A percentile compares a stretch with the other conserved stretches of the same genome.
phyloP scores from a whole-genome alignment of 1,140 invertebrate species.

The Papilio machaon region DNA sequence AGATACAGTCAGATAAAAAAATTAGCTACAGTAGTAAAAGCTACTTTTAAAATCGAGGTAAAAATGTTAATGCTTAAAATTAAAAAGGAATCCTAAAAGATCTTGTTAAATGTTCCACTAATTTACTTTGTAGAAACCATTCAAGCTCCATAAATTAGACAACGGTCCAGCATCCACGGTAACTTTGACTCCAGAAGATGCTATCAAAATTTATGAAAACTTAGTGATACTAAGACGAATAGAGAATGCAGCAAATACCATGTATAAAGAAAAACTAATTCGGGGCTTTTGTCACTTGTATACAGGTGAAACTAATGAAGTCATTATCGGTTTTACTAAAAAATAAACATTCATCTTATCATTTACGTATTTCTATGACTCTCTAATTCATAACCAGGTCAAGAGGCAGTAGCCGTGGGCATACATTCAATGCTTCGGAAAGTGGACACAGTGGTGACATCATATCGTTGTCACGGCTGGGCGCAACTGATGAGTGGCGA shows the following conservation, averaged over 20 bases:
- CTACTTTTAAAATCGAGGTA: constrained; percentile 88
- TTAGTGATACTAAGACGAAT: constrained; percentile 94
- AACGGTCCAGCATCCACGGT: constrained; percentile 89
- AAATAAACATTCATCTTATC: too few species aligned
- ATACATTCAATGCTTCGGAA: constrained; percentile 92
- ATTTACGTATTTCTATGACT: background rate
- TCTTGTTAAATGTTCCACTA: background rate
- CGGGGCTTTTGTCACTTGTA: constrained; percentile 99
- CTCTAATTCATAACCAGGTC: constrained; percentile 55
- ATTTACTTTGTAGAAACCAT: constrained; percentile 84
- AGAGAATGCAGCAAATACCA: constrained; percentile 95
- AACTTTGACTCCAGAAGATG: constrained; percentile 90
- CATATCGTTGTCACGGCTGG: constrained; percentile 98
- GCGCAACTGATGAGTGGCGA: constrained; percentile 95
- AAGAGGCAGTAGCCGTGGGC: constrained; percentile 94
- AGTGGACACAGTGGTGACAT: constrained; percentile 96
- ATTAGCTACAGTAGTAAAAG: constrained; percentile 85
- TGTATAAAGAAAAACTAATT: constrained; percentile 98
- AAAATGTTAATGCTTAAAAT: background rate
- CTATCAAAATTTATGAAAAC: constrained; percentile 89
- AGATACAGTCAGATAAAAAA: constrained; percentile 54
- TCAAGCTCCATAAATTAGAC: constrained; percentile 93
- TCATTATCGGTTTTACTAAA: background rate
- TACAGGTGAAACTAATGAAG: constrained; percentile 87
- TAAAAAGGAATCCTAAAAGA: background rate